Conservation (phyloP, 2,797 vertebrate genomes). For the Neosalanx taihuensis region DNA sequence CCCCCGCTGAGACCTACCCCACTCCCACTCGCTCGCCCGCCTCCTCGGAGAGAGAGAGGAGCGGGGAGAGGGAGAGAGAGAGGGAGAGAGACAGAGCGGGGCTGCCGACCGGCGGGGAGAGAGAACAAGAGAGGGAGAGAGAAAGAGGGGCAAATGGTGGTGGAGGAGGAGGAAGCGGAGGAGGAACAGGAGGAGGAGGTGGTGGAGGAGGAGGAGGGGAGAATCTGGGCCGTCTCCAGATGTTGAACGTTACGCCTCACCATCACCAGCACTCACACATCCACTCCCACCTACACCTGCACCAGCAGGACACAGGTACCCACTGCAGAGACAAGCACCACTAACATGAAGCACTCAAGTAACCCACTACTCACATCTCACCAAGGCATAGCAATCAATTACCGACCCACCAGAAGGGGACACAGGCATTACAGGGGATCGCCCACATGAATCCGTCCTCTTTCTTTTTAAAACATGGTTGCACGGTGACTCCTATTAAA, state of each 20-base stretch:
- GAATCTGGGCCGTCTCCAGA: slow-evolving; percentile 92
- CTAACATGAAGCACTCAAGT: not conserved
- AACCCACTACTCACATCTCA: not conserved
- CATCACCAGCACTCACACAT: slow-evolving; percentile 99
- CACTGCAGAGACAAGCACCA: slow-evolving; percentile 48
- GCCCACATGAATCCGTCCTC: not conserved
- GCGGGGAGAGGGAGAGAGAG: slow-evolving; percentile 72
- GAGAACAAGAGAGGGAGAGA: slow-evolving; percentile 66
- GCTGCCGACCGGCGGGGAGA: slow-evolving; percentile 62
- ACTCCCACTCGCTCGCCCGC: slow-evolving; percentile 70
- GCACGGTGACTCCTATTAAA: slow-evolving; percentile 69
- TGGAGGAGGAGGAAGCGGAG: slow-evolving; percentile 31
- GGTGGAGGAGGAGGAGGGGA: slow-evolving; percentile 85
- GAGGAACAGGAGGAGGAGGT: slow-evolving; percentile 38
- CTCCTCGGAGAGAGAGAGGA: slow-evolving; percentile 70
- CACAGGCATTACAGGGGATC: too few species aligned
- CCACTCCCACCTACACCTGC: slow-evolving; percentile 98
- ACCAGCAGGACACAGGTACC: slow-evolving; percentile 98
- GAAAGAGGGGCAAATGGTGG: slow-evolving; percentile 67
- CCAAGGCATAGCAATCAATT: not conserved
- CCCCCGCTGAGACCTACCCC: slow-evolving; percentile 69
- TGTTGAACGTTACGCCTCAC: slow-evolving; percentile 98
- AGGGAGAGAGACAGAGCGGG: slow-evolving; percentile 65
- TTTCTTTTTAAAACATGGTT: slow-evolving; percentile 2
- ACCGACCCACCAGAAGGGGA: not conserved